phyloP scores from a whole-genome alignment of 2,113 vertebrate species.

The Herpailurus yagouaroundi region DNA sequence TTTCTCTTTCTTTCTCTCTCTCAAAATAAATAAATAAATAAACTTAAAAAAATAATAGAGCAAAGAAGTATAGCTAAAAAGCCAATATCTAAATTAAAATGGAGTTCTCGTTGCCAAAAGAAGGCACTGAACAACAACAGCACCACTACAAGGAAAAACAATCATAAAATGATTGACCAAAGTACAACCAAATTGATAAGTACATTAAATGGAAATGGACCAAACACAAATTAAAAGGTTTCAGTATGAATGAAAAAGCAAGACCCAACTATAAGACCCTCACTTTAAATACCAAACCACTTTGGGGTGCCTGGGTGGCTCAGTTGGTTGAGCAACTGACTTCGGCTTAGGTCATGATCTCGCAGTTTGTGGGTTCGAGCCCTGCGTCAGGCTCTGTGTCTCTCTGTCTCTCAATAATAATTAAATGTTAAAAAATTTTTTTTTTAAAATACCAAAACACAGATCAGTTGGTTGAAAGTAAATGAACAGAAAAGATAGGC shows the following conservation, averaged over 20 bases:
- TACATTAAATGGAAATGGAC: neutral
- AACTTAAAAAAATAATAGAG: neutral
- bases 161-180: neutral
- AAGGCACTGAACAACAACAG: neutral
- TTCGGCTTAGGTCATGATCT: too few relatives aligned
- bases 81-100: neutral
- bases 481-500: neutral
- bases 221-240: neutral
- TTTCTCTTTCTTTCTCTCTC: too few relatives aligned
- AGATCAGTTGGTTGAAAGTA: neutral
- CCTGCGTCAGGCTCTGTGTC: too few relatives aligned
- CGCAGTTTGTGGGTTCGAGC: too few relatives aligned
- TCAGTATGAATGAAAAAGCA: conserved; percentile 7
- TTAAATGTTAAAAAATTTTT: too few relatives aligned
- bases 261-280: neutral
- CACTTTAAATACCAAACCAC: neutral
- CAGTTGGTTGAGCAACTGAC: too few relatives aligned
- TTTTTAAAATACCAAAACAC: neutral
- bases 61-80: neutral
- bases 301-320: too few relatives aligned
- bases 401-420: too few relatives aligned
- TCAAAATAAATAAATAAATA: too few relatives aligned
- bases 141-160: neutral
- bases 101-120: neutral
- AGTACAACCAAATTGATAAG: neutral